Conservation (phyloP, 2,888 invertebrate genomes). For the Boloria selene region DNA sequence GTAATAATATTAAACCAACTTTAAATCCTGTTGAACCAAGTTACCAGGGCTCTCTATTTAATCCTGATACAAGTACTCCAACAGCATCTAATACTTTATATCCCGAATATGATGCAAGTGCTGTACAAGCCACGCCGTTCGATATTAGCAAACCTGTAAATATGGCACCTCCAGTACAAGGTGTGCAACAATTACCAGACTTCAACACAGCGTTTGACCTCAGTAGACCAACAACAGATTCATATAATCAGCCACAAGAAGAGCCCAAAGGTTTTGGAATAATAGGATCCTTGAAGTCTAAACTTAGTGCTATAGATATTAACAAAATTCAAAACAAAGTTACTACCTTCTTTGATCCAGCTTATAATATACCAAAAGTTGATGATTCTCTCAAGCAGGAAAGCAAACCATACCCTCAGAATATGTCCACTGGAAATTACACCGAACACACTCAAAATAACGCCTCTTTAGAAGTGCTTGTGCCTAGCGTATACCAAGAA, state of each 20-base stretch:
- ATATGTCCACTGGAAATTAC: slow-evolving; percentile 15
- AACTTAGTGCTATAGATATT: slow-evolving; percentile 70
- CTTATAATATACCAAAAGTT: slow-evolving; percentile 59
- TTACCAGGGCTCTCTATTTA: slow-evolving; percentile 63
- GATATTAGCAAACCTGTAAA: slow-evolving; percentile 46
- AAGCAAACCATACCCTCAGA: slow-evolving; percentile 23
- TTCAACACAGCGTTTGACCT: slow-evolving; percentile 67
- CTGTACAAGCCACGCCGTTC: slow-evolving; percentile 37
- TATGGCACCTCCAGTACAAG: slow-evolving; percentile 41
- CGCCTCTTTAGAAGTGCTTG: slow-evolving; percentile 40
- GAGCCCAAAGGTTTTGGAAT: slow-evolving; percentile 67
- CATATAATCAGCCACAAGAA: slow-evolving; percentile 52
- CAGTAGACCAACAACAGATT: slow-evolving; percentile 60
- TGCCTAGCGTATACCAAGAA: slow-evolving; percentile 28
- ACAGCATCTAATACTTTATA: slow-evolving; percentile 34
- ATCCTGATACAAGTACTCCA: slow-evolving; percentile 48
- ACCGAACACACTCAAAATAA: slow-evolving; percentile 32
- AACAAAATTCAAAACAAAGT: slow-evolving; percentile 75
- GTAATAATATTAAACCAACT: slow-evolving; percentile 66
- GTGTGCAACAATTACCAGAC: slow-evolving; percentile 41
- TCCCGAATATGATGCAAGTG: slow-evolving; percentile 43
- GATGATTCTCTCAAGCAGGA: slow-evolving; percentile 43
- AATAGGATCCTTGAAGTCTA: slow-evolving; percentile 76
- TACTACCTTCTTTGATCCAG: slow-evolving; percentile 76
- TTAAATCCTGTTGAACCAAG: slow-evolving; percentile 52